Evolutionary conservation across 2,797 vertebrate genomes (phyloP), one percentile per base, ranked within the genome.

Genomic region (Oryzias sinensis): DNA sequence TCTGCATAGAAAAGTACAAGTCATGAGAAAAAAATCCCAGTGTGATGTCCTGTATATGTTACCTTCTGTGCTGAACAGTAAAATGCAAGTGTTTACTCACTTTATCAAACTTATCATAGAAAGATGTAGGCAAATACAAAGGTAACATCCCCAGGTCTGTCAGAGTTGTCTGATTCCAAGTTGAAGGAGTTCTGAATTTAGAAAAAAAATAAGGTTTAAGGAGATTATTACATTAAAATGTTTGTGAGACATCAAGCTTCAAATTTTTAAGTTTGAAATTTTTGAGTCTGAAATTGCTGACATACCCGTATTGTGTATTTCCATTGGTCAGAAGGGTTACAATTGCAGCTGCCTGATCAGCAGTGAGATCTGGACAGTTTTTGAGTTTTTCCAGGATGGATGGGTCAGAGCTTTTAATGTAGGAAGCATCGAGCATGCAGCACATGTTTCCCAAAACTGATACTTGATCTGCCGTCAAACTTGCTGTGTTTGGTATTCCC

Each of bases 391-490:
- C 90, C 82, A 93, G 24, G 49, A 93, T 78, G 51, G 70, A 83
- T 0, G 80, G 50, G 62, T 91, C 69, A 0, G 91, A 91, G 60
- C 78, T 79, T 47, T 27, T 0, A 50, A 93, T 89, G 83, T 86
- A 90, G 27, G 77, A 51, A 0, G 51, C 44, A 1, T 78, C 54
- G 49, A 93, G 43, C 15, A 33, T 49, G 76, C 92, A 93, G 66
- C 81, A 80, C 90, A 93, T 91, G 77, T 82, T 88, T 15, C 91
- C 91, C 72, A 93, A 37, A 52, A 92, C 84, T 1, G 52, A 27
- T 37, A 91, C 15, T 2, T 82, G 67, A 0, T 73, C 69, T 5
- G 5, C n/a, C 4, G 62, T 89, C 72, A 93, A 42, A n/a, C 1
- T 77, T 22, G 20, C 2, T 1, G 70, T 75, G 45, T 13, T 82